phyloP scores from a whole-genome alignment of 1,140 invertebrate species.

The Lordiphosa stackelbergi region DNA sequence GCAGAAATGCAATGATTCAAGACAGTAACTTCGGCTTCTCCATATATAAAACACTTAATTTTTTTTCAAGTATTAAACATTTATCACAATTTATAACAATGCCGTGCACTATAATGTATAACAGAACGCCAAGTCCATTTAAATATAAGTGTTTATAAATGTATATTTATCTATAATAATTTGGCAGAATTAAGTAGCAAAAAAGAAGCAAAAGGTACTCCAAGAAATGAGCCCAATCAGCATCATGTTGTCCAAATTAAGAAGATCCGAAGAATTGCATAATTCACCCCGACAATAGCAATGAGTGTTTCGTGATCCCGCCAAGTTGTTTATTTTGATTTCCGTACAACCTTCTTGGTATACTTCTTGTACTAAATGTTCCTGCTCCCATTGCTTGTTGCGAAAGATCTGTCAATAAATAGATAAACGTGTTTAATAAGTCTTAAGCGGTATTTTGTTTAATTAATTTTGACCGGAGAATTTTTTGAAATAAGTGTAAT shows the following conservation, averaged over 20 bases:
- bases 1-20: too few species aligned
- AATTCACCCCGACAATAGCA: slow-evolving; percentile 84
- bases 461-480: too few species aligned
- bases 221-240: slow-evolving; percentile 79
- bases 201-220: slow-evolving; percentile 70
- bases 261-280: slow-evolving; percentile 82
- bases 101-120: slow-evolving; percentile 21
- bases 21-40: too few species aligned
- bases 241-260: slow-evolving; percentile 32
- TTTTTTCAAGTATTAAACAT: slow-evolving; percentile 7
- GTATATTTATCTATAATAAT: neutral
- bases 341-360: slow-evolving; percentile 83
- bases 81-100: slow-evolving; percentile 15
- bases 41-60: too few species aligned
- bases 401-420: slow-evolving; percentile 76
- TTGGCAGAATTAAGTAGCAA: slow-evolving; percentile 3
- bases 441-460: too few species aligned
- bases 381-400: slow-evolving; percentile 80
- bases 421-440: neutral
- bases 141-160: neutral
- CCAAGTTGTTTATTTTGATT: slow-evolving; percentile 81
- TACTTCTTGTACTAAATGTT: slow-evolving; percentile 81
- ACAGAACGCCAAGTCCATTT: neutral
- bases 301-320: slow-evolving; percentile 79
- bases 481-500: too few species aligned